Conservation (phyloP, 2,113 vertebrate species). For the Tretioscincus oriximinensis region DNA sequence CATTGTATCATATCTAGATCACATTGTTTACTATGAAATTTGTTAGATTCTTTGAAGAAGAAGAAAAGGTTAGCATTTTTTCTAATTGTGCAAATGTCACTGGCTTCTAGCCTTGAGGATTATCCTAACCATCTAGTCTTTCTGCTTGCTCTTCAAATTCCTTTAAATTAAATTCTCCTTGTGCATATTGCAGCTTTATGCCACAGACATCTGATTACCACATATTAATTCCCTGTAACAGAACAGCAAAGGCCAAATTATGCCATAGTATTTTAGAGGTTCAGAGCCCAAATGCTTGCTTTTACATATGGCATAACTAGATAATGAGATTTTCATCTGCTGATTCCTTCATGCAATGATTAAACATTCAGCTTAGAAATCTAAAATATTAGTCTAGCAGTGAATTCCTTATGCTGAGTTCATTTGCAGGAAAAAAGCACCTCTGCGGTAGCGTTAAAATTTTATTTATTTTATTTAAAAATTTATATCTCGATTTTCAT, state of each 20-base stretch:
- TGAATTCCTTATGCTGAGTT: background rate
- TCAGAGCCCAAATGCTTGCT: conserved; percentile 1
- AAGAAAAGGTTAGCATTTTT: background rate
- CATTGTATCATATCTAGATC: background rate
- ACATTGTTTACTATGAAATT: background rate
- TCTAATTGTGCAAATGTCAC: conserved; percentile 5
- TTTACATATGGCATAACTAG: conserved; percentile 11
- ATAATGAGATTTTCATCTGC: conserved; percentile 20
- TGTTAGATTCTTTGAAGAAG: background rate
- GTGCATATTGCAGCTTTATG: background rate
- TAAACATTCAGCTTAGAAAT: background rate
- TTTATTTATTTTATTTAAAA: no score
- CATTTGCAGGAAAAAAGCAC: no score
- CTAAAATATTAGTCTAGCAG: background rate
- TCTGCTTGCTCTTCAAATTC: background rate
- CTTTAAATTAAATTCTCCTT: background rate
- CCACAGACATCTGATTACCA: background rate
- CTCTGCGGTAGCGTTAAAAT: no score
- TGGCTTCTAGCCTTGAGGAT: background rate
- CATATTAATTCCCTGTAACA: background rate
- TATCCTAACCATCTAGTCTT: background rate
- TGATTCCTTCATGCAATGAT: background rate
- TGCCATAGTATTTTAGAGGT: background rate
- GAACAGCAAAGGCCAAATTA: background rate
- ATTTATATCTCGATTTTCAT: no score